These are phyloP conservation scores for Mimumesa dahlbomi DNA, from an alignment of 2,888 invertebrate genomes.

Conservation along the genomic window DNA sequence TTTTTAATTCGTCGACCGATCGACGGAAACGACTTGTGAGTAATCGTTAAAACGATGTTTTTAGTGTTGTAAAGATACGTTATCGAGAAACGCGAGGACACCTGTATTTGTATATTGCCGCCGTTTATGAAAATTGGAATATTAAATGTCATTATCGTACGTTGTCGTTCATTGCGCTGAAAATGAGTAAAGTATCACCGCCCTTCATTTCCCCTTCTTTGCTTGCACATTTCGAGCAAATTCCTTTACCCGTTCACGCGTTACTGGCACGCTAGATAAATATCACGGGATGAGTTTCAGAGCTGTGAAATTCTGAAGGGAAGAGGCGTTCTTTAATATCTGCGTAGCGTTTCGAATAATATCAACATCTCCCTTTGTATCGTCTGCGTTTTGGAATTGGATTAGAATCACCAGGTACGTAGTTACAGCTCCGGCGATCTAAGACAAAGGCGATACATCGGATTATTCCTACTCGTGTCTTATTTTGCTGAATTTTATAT, in stretches of 20 bases:
- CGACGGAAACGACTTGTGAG: no score
- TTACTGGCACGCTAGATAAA: neutral
- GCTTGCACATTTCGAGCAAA: neutral
- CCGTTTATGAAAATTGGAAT: slow-evolving; percentile 64
- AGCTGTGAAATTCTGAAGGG: slow-evolving; percentile 60
- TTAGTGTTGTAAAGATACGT: no score
- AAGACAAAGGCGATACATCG: neutral
- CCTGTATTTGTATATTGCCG: slow-evolving; percentile 66
- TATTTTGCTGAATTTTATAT: no score
- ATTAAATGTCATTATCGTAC: slow-evolving; percentile 69
- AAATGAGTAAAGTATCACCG: no score
- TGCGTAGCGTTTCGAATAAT: slow-evolving; percentile 71
- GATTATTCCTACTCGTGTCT: no score
- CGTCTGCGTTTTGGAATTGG: slow-evolving; percentile 84
- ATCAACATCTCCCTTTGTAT: slow-evolving; percentile 68
- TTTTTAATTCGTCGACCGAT: slow-evolving; percentile 50
- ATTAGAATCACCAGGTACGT: slow-evolving; percentile 84
- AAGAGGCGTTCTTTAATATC: slow-evolving; percentile 65
- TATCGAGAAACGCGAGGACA: slow-evolving; percentile 48
- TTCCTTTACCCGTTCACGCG: neutral
- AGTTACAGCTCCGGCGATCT: slow-evolving; percentile 84
- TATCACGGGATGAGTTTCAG: slow-evolving; percentile 18
- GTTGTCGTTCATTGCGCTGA: no score
- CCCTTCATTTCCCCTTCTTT: slow-evolving; percentile 6
- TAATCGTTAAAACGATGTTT: no score